Percentiles rank a stretch among this genome's conserved stretches.
Evolutionary conservation across 2,113 vertebrate genomes (phyloP).

Genomic region (Henicopernis longicauda): DNA sequence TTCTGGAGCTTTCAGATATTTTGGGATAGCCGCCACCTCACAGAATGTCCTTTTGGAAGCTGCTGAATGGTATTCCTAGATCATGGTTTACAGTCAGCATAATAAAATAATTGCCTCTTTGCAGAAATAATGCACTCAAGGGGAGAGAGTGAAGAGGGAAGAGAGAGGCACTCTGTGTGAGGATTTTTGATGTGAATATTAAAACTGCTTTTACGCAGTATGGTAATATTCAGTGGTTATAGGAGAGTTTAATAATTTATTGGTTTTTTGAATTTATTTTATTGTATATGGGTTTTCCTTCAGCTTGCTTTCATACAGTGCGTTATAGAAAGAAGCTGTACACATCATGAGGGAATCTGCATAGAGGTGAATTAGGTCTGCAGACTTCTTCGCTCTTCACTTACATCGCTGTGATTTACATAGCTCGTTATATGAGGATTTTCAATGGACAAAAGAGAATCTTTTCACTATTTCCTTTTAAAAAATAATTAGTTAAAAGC

Average conservation of each 20-base stretch:
- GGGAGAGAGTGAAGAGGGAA: background rate
- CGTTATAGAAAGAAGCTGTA: background rate
- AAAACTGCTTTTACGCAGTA: background rate
- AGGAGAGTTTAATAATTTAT: background rate
- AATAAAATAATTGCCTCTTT: background rate
- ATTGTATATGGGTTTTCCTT: background rate
- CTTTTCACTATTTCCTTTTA: background rate
- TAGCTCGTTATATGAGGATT: background rate
- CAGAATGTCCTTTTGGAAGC: background rate
- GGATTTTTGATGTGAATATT: background rate
- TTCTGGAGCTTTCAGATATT: background rate
- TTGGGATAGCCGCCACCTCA: background rate
- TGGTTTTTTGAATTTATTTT: no score
- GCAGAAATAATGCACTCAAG: background rate
- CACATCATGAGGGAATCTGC: background rate
- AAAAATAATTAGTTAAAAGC: background rate
- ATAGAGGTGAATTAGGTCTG: background rate
- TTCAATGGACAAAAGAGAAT: background rate
- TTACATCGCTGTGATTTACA: background rate
- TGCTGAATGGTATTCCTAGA: background rate
- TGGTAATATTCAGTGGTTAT: background rate
- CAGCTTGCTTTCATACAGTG: background rate
- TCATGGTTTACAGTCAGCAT: background rate
- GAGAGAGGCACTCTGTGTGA: background rate
- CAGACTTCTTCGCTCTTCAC: background rate